Percentiles rank a stretch among this genome's conserved stretches.
phyloP scores from a whole-genome alignment of 2,113 vertebrate species.

The Trematomus loennbergii region DNA sequence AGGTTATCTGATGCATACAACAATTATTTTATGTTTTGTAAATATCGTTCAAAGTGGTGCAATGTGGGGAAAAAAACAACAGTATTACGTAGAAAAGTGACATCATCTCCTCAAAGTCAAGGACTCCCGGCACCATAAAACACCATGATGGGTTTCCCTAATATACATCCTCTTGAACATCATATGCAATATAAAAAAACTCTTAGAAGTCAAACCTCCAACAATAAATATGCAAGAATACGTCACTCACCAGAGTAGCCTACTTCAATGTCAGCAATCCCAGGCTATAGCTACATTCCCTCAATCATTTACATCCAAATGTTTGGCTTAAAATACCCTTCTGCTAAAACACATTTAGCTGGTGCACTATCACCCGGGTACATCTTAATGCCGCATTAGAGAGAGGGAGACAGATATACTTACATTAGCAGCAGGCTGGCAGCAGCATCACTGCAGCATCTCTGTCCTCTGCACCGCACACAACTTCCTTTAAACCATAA shows the following conservation, averaged over 20 bases:
- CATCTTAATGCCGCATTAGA: slow-evolving; percentile 71
- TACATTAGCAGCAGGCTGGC: slow-evolving; percentile 29
- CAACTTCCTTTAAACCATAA: neutral
- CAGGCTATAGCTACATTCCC: neutral
- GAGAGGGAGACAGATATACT: slow-evolving; percentile 46
- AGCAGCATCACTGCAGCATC: slow-evolving; percentile 64
- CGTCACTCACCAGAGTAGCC: slow-evolving; percentile 30
- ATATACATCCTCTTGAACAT: neutral
- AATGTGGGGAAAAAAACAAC: slow-evolving; percentile 22
- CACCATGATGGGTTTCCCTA: neutral
- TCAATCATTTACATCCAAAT: neutral
- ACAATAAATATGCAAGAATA: neutral
- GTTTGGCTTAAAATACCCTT: neutral
- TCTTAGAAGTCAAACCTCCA: too few species aligned
- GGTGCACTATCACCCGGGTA: neutral
- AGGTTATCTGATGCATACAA: neutral
- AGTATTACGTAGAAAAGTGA: slow-evolving; percentile 40
- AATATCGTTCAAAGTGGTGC: slow-evolving; percentile 13
- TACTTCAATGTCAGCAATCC: neutral
- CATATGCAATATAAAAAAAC: neutral
- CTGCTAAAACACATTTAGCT: neutral
- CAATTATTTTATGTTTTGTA: neutral
- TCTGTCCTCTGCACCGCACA: slow-evolving; percentile 31
- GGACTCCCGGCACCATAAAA: slow-evolving; percentile 36
- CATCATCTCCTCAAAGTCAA: slow-evolving; percentile 64